phyloP scores from a whole-genome alignment of 2,888 invertebrate genomes.

The Drosophila paramelanica region DNA sequence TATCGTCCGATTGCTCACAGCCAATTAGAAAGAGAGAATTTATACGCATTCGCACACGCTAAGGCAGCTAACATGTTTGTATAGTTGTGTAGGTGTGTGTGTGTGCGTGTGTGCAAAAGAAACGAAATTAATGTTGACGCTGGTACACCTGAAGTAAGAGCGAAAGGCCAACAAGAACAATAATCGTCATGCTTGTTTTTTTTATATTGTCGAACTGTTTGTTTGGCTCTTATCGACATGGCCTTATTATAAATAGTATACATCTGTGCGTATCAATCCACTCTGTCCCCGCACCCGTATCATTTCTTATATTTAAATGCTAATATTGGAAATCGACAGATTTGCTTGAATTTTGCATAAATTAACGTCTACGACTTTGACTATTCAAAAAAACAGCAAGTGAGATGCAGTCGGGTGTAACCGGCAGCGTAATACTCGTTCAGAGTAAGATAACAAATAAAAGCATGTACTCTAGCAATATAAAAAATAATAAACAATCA shows the following conservation, averaged over 20 bases:
- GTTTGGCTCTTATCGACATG: conserved; percentile 1
- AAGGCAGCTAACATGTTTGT: conserved; percentile 24
- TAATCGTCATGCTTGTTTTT: conserved; percentile 14
- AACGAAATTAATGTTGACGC: conserved; percentile 40
- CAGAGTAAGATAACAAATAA: too few species aligned
- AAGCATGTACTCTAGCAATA: too few species aligned
- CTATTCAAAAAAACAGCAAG: conserved; percentile 8
- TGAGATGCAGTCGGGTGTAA: too few species aligned
- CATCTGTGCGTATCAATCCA: neutral
- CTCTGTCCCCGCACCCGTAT: too few species aligned
- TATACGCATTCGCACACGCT: conserved; percentile 30
- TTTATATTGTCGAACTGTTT: conserved; percentile 2
- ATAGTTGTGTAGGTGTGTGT: neutral
- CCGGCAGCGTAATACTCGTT: too few species aligned
- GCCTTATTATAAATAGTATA: conserved; percentile 4
- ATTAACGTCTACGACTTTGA: conserved; percentile 14
- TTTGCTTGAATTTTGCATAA: neutral
- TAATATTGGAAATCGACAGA: neutral
- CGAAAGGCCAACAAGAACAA: conserved; percentile 23
- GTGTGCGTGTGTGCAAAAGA: conserved; percentile 28
- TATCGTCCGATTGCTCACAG: conserved; percentile 70
- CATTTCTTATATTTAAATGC: neutral
- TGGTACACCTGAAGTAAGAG: conserved; percentile 39
- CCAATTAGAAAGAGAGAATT: conserved; percentile 58
- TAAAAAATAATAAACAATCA: too few species aligned